These are phyloP conservation scores for Baronia brevicornis DNA, from an alignment of 2,888 invertebrate genomes.

Conservation along the genomic window DNA sequence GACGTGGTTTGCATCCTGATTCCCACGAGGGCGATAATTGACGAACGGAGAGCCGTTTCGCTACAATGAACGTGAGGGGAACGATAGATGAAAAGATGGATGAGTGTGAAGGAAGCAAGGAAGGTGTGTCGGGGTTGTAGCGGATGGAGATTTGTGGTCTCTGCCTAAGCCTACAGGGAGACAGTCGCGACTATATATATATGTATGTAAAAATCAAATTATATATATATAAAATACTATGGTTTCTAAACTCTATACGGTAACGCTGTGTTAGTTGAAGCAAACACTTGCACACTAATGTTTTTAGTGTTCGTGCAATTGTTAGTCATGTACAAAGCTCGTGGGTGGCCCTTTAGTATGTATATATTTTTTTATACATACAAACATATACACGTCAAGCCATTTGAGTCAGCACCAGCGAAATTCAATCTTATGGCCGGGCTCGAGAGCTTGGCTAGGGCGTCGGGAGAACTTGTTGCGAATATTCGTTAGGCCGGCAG, in stretches of 20 bases:
- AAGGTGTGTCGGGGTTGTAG: too few relatives aligned
- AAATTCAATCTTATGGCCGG: slow-evolving; percentile 47
- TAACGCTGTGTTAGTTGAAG: slow-evolving; percentile 5
- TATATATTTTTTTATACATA: slow-evolving; percentile 52
- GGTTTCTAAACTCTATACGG: slow-evolving; percentile 5
- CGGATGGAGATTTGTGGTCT: too few relatives aligned
- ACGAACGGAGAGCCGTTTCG: too few relatives aligned
- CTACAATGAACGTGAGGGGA: too few relatives aligned
- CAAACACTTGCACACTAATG: slow-evolving; percentile 7
- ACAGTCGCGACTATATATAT: too few relatives aligned
- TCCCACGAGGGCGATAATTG: too few relatives aligned
- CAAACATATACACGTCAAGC: slow-evolving; percentile 54
- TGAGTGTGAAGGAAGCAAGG: too few relatives aligned
- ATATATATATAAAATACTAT: too few relatives aligned
- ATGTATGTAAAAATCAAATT: too few relatives aligned
- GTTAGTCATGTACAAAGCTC: slow-evolving; percentile 28
- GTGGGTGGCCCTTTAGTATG: slow-evolving; percentile 59
- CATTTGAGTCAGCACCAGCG: slow-evolving; percentile 37
- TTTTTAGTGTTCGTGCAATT: slow-evolving; percentile 21
- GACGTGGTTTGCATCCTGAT: too few relatives aligned
- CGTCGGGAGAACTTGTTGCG: slow-evolving; percentile 43
- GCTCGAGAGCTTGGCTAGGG: slow-evolving; percentile 33
- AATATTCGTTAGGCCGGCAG: slow-evolving; percentile 48
- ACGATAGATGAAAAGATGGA: too few relatives aligned
- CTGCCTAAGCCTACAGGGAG: too few relatives aligned